Conservation (phyloP, 2,888 invertebrate genomes). For the Gryllus longicercus region DNA sequence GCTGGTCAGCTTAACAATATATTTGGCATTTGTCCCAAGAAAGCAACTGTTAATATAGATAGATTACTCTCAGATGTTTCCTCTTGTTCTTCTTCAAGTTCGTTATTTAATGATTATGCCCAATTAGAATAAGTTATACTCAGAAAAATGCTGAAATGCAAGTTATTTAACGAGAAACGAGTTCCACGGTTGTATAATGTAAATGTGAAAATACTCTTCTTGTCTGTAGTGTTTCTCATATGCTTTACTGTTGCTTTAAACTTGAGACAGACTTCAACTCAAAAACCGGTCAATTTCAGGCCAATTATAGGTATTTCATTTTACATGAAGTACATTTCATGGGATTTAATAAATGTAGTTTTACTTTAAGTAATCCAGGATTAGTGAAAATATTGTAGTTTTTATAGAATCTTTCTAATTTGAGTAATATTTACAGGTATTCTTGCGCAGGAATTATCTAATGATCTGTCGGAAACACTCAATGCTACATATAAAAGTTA, state of each 20-base stretch:
- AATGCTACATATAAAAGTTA: constrained; percentile 47
- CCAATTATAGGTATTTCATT: not conserved
- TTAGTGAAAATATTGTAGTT: too few species aligned
- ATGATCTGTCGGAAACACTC: not conserved
- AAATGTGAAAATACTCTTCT: not conserved
- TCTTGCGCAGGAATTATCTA: constrained; percentile 27
- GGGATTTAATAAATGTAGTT: too few species aligned
- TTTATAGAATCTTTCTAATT: too few species aligned
- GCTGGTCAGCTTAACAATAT: too few species aligned
- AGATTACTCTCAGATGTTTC: too few species aligned
- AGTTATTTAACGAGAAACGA: not conserved
- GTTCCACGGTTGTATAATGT: not conserved
- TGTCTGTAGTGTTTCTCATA: not conserved
- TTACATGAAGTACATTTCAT: too few species aligned
- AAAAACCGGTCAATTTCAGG: not conserved
- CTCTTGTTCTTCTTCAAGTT: too few species aligned
- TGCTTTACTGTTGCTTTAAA: not conserved
- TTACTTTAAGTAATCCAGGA: too few species aligned
- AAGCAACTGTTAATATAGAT: too few species aligned
- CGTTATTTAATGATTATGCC: too few species aligned
- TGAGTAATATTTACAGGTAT: constrained; percentile 25
- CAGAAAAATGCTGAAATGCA: not conserved
- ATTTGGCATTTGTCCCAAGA: too few species aligned
- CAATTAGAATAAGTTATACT: not conserved
- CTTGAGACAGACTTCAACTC: not conserved